Evolutionary conservation across 2,113 vertebrate species (phyloP).

Genomic region (Passer domesticus): DNA sequence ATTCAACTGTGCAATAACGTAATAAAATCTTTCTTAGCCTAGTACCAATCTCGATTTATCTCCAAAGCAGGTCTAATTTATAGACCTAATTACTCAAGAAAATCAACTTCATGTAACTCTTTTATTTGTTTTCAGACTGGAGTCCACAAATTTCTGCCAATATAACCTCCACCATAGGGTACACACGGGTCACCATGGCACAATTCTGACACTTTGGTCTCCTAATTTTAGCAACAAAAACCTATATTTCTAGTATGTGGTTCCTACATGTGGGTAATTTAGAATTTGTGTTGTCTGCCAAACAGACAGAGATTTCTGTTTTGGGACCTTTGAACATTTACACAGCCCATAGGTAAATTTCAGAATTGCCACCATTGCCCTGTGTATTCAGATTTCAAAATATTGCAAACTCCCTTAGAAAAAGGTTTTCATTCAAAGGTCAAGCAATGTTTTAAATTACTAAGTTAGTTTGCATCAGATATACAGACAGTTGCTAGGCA

Average conservation of each 20-base stretch:
- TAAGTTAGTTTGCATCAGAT: not conserved
- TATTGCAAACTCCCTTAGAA: constrained; percentile 24
- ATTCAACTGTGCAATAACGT: not conserved
- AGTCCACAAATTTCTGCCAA: fast-evolving
- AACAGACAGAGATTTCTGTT: constrained; percentile 33
- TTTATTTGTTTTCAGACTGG: not conserved
- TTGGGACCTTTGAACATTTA: constrained; percentile 72
- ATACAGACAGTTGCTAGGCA: not conserved
- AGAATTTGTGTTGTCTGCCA: constrained; percentile 16
- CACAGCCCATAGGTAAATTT: constrained; percentile 73
- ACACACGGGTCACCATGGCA: not conserved
- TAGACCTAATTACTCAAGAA: not conserved
- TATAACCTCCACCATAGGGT: not conserved
- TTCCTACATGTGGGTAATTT: not conserved
- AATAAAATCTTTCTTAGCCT: not conserved
- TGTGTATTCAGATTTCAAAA: constrained; percentile 37
- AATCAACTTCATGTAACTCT: not conserved
- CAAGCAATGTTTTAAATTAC: not conserved
- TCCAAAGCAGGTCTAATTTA: not conserved
- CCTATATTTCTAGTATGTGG: fast-evolving
- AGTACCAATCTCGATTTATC: not conserved
- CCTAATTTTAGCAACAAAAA: not conserved
- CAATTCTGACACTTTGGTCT: not conserved
- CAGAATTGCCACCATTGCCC: constrained; percentile 51
- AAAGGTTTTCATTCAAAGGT: not conserved